A percentile compares a stretch with the other conserved stretches of the same genome.
These are phyloP conservation scores for Octopus bimaculoides DNA, from an alignment of 1,140 invertebrate genomes.

Conservation along the genomic window DNA sequence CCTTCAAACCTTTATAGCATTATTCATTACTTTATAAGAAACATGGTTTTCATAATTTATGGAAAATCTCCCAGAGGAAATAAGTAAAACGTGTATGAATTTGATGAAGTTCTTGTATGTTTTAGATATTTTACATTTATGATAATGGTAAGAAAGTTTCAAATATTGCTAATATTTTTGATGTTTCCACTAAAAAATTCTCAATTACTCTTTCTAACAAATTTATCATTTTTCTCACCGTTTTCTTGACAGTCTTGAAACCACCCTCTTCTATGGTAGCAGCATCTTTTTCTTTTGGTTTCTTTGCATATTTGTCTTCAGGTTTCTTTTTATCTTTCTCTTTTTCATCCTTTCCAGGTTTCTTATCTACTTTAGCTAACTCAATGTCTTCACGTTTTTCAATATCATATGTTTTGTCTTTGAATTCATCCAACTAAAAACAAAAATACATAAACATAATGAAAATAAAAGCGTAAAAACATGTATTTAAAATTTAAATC, in stretches of 20 bases:
- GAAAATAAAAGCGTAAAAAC: too few species aligned
- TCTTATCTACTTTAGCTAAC: conserved; percentile 29
- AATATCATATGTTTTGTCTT: conserved; percentile 21
- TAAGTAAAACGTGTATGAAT: too few species aligned
- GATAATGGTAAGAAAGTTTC: not conserved
- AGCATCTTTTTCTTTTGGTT: conserved; percentile 24
- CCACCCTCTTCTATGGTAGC: conserved; percentile 37
- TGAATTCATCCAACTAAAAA: conserved; percentile 34
- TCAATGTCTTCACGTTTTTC: conserved; percentile 28
- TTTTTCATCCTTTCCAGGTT: conserved; percentile 32
- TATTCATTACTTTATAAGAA: too few species aligned
- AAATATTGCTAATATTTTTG: not conserved
- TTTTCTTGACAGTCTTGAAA: conserved; percentile 45
- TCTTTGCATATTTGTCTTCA: conserved; percentile 32
- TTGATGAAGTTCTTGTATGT: too few species aligned
- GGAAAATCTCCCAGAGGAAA: too few species aligned
- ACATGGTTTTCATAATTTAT: too few species aligned
- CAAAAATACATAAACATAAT: not conserved
- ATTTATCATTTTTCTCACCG: conserved; percentile 27
- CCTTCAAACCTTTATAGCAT: too few species aligned
- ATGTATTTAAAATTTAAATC: too few species aligned
- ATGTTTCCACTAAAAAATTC: not conserved
- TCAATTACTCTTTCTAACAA: too few species aligned
- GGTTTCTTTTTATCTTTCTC: conserved; percentile 32
- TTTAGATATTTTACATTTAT: too few species aligned